Evolutionary conservation across 2,888 invertebrate genomes (phyloP), one percentile per base, ranked within the genome.

Genomic region (Eudasyphora cyanicolor): DNA sequence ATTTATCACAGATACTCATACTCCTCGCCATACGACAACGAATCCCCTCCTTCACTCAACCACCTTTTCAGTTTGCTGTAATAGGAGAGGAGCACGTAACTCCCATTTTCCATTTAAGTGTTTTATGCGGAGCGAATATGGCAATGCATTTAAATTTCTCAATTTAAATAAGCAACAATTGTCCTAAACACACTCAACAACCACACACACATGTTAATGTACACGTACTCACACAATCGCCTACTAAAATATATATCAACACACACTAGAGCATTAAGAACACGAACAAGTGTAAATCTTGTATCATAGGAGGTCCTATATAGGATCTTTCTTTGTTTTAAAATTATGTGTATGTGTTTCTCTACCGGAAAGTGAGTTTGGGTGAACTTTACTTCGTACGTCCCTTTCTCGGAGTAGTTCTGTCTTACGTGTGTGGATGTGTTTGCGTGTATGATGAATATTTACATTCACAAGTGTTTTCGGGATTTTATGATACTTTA

Each of bases 81-180:
- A 73, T 73, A 42, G 27, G 29, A 38, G 38, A 73, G 49, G 29
- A 77, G 42, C 81, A 77, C 81, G 81, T n/a, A n/a, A n/a, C n/a
- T n/a, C n/a, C n/a, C n/a, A n/a, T 81, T 81, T 60, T 1, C 27
- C 70, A 81, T 77, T 77, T 73, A 81, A 81, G 81, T 77, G 76
- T 77, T 77, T 81, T 81, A 77, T 77, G 76, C 42, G 27, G 67
- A 77, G 69, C 54, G 54, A 73, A 73, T 73, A 64, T 69, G 76
- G 81, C 69, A 77, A 77, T 80, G 70, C 80, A 80, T 80, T 80
- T 80, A 80, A 80, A 80, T 80, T 70, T 76, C 62, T 80, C 51
- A 70, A 80, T 80, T 80, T 76, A 76, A 71, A 79, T 42, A 70
- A 79, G 70, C 75, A 80, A 76, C 76, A 80, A 75, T 70, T 70